Conservation (phyloP, 2,888 invertebrate species). For the Sinodicranocentrus sp. region DNA sequence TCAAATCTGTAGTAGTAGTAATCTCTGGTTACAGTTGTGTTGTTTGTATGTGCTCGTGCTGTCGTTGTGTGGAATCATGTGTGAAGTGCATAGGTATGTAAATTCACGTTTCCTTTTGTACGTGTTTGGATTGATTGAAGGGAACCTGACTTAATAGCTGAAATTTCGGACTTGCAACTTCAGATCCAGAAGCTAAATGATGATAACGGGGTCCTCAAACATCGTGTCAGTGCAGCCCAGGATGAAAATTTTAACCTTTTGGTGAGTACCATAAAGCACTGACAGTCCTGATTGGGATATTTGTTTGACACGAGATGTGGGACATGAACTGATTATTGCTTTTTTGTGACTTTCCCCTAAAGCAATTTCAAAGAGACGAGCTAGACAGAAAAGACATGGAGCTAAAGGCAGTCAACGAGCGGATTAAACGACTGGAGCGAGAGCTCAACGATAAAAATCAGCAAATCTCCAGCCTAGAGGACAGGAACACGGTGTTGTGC, state of each 20-base stretch:
- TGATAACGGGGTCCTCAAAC: conserved; percentile 54
- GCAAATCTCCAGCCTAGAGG: conserved; percentile 48
- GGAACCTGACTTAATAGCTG: conserved; percentile 51
- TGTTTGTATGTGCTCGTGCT: neutral
- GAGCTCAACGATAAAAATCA: conserved; percentile 42
- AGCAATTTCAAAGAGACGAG: conserved; percentile 64
- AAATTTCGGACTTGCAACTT: conserved; percentile 70
- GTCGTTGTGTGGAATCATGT: neutral
- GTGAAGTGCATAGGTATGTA: neutral
- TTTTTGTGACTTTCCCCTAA: neutral
- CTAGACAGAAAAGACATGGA: conserved; percentile 56
- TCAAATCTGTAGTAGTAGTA: neutral
- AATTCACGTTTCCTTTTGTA: too few relatives aligned
- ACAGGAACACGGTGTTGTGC: conserved; percentile 40
- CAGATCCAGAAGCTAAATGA: conserved; percentile 63
- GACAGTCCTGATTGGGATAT: neutral
- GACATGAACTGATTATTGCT: neutral
- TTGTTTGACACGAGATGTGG: neutral
- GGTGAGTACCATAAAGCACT: neutral
- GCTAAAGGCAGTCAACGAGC: conserved; percentile 42
- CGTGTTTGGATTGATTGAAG: too few relatives aligned
- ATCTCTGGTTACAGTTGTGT: too few relatives aligned
- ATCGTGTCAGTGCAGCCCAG: conserved; percentile 53
- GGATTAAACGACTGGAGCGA: conserved; percentile 57
- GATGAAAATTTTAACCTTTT: conserved; percentile 65